Conservation (phyloP, 2,888 invertebrate species). For the Eucriotettix oculatus region DNA sequence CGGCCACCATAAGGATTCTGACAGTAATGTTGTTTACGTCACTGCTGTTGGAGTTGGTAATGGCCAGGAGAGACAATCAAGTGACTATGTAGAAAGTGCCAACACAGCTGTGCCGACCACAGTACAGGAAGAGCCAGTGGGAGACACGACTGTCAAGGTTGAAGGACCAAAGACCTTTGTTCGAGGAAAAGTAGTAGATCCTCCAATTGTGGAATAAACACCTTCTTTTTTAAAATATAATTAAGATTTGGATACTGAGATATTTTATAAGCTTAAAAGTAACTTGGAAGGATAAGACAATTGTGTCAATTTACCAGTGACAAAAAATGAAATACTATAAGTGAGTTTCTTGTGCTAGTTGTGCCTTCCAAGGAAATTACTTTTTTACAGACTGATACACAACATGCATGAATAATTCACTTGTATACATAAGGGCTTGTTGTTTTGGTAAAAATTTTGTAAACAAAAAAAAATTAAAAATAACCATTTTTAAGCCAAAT, state of each 20-base stretch:
- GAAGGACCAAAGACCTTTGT: constrained; percentile 10
- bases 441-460: too few species aligned
- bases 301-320: too few species aligned
- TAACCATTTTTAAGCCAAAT: too few species aligned
- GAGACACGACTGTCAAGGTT: not conserved
- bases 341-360: constrained; percentile 5
- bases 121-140: constrained; percentile 1
- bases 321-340: not conserved
- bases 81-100: not conserved
- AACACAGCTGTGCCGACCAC: constrained; percentile 1
- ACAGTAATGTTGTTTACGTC: constrained; percentile 27
- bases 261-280: too few species aligned
- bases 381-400: not conserved
- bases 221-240: not conserved
- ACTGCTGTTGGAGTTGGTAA: constrained; percentile 21
- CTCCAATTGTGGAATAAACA: constrained; percentile 5
- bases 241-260: too few species aligned
- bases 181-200: constrained; percentile 7
- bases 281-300: not conserved
- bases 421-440: not conserved
- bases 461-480: too few species aligned
- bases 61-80: constrained; percentile 15
- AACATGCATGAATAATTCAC: constrained; percentile 9
- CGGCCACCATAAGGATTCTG: constrained; percentile 34
- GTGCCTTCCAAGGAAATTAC: not conserved